phyloP scores from a whole-genome alignment of 2,888 invertebrate genomes.

The Dioctria linearis region DNA sequence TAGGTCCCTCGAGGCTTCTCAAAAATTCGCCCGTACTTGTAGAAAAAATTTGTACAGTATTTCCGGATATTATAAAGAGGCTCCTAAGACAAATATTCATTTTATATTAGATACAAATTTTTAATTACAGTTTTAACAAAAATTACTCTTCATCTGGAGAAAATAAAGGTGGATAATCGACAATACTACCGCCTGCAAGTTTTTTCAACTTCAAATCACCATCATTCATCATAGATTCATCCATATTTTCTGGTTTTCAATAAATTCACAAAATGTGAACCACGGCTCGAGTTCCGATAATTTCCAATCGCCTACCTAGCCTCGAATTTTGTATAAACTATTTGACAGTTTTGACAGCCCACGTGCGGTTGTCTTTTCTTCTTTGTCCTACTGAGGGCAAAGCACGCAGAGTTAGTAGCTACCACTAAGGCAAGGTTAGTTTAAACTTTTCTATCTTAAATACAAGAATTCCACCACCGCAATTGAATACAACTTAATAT shows the following conservation, averaged over 20 bases:
- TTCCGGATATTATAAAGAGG: slow-evolving; percentile 76
- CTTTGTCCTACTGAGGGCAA: no score
- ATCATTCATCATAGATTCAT: slow-evolving; percentile 63
- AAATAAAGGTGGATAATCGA: slow-evolving; percentile 76
- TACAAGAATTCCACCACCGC: no score
- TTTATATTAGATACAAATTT: background rate
- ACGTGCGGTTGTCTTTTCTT: background rate
- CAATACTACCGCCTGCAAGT: slow-evolving; percentile 77
- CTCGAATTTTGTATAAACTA: slow-evolving; percentile 7
- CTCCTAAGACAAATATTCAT: slow-evolving; percentile 70
- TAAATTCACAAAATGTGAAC: slow-evolving; percentile 10
- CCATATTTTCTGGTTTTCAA: slow-evolving; percentile 11
- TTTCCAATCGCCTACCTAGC: background rate
- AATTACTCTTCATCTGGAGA: slow-evolving; percentile 77
- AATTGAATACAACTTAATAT: slow-evolving; percentile 6
- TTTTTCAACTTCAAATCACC: slow-evolving; percentile 73
- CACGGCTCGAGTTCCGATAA: background rate
- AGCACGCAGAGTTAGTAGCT: no score
- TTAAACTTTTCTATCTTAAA: no score
- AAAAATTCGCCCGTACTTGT: slow-evolving; percentile 78
- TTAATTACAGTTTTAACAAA: slow-evolving; percentile 23
- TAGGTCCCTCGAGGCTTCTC: slow-evolving; percentile 74
- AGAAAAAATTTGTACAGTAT: slow-evolving; percentile 76
- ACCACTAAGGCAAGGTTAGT: no score
- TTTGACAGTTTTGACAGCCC: slow-evolving; percentile 15